A percentile compares a stretch with the other conserved stretches of the same genome.
These are phyloP conservation scores for Scaptomyza flava DNA, from an alignment of 2,888 invertebrate genomes.

Conservation along the genomic window DNA sequence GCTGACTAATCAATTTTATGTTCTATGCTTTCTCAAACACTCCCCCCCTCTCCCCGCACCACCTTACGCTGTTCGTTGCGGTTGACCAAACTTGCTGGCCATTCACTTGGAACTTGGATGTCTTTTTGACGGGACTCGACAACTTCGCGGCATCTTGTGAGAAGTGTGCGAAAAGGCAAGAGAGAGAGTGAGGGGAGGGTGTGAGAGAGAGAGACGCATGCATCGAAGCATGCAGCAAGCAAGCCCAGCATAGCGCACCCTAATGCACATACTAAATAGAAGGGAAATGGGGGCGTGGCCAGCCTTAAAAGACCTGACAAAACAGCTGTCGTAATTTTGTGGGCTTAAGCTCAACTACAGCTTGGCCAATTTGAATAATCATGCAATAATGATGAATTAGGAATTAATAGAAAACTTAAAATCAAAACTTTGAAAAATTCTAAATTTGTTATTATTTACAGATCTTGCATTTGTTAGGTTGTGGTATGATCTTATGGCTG, in stretches of 20 bases:
- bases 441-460: too few relatives aligned
- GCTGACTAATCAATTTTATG: slow-evolving; percentile 65
- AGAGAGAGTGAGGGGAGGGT: background rate
- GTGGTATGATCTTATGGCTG: too few relatives aligned
- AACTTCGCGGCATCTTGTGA: slow-evolving; percentile 37
- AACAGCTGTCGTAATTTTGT: slow-evolving; percentile 33
- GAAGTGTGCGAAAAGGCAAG: background rate
- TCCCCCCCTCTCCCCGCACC: background rate
- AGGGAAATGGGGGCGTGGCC: slow-evolving; percentile 29
- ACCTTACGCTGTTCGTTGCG: slow-evolving; percentile 55
- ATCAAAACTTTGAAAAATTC: too few relatives aligned
- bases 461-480: too few relatives aligned
- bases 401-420: too few relatives aligned
- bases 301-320: background rate
- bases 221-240: slow-evolving; percentile 25
- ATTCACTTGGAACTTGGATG: slow-evolving; percentile 58
- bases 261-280: slow-evolving; percentile 6
- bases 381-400: too few relatives aligned
- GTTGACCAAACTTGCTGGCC: slow-evolving; percentile 69
- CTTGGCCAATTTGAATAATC: background rate
- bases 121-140: slow-evolving; percentile 25
- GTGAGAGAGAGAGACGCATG: background rate
- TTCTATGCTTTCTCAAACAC: slow-evolving; percentile 31
- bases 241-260: slow-evolving; percentile 43
- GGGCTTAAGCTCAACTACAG: too few relatives aligned